A percentile compares a stretch with the other conserved stretches of the same genome.
Evolutionary conservation across 1,140 invertebrate species (phyloP).

Genomic region (Drosophila rufa): DNA sequence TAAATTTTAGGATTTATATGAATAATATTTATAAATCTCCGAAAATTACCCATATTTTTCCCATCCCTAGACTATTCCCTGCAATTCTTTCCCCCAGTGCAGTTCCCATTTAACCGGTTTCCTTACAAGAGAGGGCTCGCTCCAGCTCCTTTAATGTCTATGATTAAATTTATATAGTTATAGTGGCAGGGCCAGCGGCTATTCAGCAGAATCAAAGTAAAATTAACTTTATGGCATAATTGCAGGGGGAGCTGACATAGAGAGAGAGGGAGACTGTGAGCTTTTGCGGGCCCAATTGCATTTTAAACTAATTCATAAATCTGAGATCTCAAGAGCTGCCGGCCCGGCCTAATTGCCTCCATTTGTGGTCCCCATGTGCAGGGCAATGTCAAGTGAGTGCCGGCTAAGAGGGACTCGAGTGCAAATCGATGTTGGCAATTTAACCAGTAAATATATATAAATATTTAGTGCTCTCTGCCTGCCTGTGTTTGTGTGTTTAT

Average conservation of each 20-base stretch:
- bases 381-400: constrained; percentile 51
- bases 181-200: constrained; percentile 25
- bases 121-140: constrained; percentile 47
- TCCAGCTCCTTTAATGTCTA: constrained; percentile 50
- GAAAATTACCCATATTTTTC: background rate
- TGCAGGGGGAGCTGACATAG: constrained; percentile 27
- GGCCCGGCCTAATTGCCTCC: constrained; percentile 42
- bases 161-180: constrained; percentile 67
- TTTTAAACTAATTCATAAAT: constrained; percentile 67
- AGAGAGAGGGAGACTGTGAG: background rate
- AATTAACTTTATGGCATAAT: constrained; percentile 69
- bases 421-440: constrained; percentile 62
- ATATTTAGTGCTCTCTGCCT: constrained; percentile 35
- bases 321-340: constrained; percentile 24
- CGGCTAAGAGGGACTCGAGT: constrained; percentile 36
- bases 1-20: too few relatives aligned
- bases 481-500: constrained; percentile 39
- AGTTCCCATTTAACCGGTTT: constrained; percentile 56
- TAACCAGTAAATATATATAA: constrained; percentile 44
- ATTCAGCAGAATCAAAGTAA: constrained; percentile 32
- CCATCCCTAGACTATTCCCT: constrained; percentile 24
- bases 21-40: too few relatives aligned
- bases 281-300: constrained; percentile 37
- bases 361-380: constrained; percentile 42
- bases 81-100: constrained; percentile 32